Percentiles rank a stretch among this genome's conserved stretches.
Conservation (phyloP, 2,797 vertebrate genomes). For the Urophycis tenuis region DNA sequence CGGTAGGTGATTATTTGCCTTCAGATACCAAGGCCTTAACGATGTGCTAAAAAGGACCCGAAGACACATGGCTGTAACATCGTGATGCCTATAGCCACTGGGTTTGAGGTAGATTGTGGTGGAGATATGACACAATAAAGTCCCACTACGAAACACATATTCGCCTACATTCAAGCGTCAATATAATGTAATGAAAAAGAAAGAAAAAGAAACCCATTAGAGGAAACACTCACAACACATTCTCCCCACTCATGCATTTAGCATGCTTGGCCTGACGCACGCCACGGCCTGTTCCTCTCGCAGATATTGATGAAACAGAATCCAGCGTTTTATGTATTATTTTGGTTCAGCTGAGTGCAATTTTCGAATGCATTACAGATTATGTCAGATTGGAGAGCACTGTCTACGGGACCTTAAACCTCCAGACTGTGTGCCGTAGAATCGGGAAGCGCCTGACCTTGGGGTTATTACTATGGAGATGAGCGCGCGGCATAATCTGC, state of each 20-base stretch:
- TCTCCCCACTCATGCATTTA: not conserved
- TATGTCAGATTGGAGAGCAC: not conserved
- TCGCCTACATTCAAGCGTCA: not conserved
- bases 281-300: not conserved
- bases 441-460: not conserved
- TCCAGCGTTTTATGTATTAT: not conserved
- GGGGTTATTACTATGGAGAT: constrained; percentile 1
- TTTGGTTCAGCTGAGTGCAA: constrained; percentile 31
- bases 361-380: constrained; percentile 28
- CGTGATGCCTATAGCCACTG: not conserved
- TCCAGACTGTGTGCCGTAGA: not conserved
- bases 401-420: not conserved
- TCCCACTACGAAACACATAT: not conserved
- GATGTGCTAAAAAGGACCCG: not conserved
- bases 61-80: not conserved
- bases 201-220: not conserved
- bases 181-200: not conserved
- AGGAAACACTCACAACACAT: not conserved
- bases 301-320: not conserved
- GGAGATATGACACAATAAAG: not conserved
- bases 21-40: not conserved
- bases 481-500: not conserved
- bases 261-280: not conserved
- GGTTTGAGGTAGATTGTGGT: not conserved
- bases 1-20: not conserved